These are phyloP conservation scores for Entomobrya multifasciata DNA, from an alignment of 2,888 invertebrate genomes.

Conservation along the genomic window DNA sequence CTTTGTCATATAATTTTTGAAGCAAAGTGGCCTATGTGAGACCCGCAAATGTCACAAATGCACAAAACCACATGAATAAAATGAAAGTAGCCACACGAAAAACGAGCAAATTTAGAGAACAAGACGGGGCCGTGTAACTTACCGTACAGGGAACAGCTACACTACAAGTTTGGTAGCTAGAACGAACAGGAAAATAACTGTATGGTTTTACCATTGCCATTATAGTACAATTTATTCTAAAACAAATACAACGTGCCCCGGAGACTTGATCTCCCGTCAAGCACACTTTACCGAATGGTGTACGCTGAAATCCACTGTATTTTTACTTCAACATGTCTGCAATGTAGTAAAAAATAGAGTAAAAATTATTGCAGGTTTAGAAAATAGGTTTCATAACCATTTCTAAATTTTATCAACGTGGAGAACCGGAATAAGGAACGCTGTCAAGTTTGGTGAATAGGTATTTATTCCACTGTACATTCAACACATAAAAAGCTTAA, in stretches of 20 bases:
- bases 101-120: slow-evolving; percentile 3
- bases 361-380: no score
- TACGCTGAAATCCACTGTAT: neutral
- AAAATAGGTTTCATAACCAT: no score
- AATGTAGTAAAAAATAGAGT: neutral
- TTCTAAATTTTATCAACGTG: no score
- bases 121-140: neutral
- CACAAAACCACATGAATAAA: slow-evolving; percentile 20
- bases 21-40: no score
- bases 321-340: neutral
- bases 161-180: neutral
- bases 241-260: slow-evolving; percentile 17
- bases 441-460: neutral
- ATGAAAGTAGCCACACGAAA: slow-evolving; percentile 17
- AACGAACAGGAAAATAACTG: neutral
- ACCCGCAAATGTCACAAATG: neutral
- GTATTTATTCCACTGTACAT: neutral
- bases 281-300: no score
- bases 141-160: neutral
- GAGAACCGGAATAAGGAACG: neutral
- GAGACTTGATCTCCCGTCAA: slow-evolving; percentile 34
- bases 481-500: no score
- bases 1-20: no score
- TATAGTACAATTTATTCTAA: slow-evolving; percentile 26
- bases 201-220: slow-evolving; percentile 43